Conservation (phyloP, 1,140 invertebrate species). For the Bombus balteatus region DNA sequence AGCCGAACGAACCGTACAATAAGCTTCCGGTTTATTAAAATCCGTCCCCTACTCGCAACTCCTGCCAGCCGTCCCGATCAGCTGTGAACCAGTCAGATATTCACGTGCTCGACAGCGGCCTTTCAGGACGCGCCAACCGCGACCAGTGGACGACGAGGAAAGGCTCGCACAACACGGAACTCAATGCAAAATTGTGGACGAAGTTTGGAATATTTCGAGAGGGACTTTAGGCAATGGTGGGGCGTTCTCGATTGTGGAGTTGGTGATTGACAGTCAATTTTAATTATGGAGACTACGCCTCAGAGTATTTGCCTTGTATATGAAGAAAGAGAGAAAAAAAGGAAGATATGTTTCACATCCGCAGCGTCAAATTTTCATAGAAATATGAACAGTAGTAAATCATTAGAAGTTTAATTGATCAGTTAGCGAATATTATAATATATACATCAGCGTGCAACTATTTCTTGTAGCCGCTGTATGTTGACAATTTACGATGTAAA, state of each 20-base stretch:
- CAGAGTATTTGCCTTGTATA: no score
- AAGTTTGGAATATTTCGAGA: not conserved
- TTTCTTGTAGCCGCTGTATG: no score
- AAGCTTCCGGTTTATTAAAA: conserved; percentile 72
- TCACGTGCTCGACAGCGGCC: conserved; percentile 11
- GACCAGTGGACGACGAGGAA: not conserved
- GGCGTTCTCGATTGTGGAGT: not conserved
- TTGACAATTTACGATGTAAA: no score
- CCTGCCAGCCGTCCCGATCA: conserved; percentile 40
- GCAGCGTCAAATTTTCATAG: no score
- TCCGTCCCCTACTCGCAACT: conserved; percentile 19
- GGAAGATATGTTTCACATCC: no score
- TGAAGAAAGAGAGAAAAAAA: no score
- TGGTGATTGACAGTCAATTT: not conserved
- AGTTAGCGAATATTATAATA: no score
- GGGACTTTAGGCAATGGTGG: not conserved
- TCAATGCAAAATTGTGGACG: not conserved
- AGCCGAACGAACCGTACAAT: conserved; percentile 59
- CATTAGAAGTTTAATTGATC: no score
- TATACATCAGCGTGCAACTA: no score
- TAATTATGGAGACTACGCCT: not conserved
- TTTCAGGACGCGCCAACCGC: not conserved
- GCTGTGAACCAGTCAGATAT: conserved; percentile 33
- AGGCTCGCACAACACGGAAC: not conserved
- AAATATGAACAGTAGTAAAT: no score